Percentiles rank a stretch among this genome's conserved stretches.
Conservation (phyloP, 2,113 vertebrate species). For the Vimba vimba region DNA sequence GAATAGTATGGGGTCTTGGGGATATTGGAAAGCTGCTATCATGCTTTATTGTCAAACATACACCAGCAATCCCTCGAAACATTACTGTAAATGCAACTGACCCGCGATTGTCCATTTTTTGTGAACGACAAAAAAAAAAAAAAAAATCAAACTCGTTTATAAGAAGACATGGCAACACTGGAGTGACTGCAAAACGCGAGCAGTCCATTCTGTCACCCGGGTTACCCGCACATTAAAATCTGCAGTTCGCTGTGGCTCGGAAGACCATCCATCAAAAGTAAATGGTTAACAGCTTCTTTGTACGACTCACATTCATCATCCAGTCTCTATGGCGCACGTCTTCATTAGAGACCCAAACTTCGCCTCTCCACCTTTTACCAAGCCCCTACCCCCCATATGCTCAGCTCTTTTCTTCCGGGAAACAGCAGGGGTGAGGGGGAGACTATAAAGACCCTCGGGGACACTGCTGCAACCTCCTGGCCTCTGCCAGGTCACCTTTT, state of each 20-base stretch:
- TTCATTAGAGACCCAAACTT: slow-evolving; percentile 47
- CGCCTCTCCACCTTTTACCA: slow-evolving; percentile 29
- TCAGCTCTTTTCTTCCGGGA: slow-evolving; percentile 29
- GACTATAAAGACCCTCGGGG: slow-evolving; percentile 24
- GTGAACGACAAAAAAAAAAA: neutral
- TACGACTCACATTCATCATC: slow-evolving; percentile 75
- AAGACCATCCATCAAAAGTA: slow-evolving; percentile 81
- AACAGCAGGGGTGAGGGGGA: slow-evolving; percentile 24
- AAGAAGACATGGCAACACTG: neutral
- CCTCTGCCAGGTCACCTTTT: slow-evolving; percentile 24
- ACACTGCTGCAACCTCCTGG: slow-evolving; percentile 15
- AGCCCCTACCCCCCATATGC: slow-evolving; percentile 14
- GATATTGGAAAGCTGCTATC: neutral
- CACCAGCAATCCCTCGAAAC: neutral
- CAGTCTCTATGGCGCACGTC: slow-evolving; percentile 60
- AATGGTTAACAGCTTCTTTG: slow-evolving; percentile 80
- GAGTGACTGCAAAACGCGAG: neutral
- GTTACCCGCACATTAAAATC: slow-evolving; percentile 68
- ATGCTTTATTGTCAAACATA: neutral
- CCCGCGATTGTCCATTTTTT: neutral
- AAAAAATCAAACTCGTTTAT: neutral
- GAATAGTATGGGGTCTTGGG: neutral
- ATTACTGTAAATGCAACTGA: neutral
- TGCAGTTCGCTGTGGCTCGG: slow-evolving; percentile 66
- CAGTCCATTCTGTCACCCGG: slow-evolving; percentile 56